phyloP scores from a whole-genome alignment of 2,113 vertebrate species.

The Catagonus wagneri region DNA sequence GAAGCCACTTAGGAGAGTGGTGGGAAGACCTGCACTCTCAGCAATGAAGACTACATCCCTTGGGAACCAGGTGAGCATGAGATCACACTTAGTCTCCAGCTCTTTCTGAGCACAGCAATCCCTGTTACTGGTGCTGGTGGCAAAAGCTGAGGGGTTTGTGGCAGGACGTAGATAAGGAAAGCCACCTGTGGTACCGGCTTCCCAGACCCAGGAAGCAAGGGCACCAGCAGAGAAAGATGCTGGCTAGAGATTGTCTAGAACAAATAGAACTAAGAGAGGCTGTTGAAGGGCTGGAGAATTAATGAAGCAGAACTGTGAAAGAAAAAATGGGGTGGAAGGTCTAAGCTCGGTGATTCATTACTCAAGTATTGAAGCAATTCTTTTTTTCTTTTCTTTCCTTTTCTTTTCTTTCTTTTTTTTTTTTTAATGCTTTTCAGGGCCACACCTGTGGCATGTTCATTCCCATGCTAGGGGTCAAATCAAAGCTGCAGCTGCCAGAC shows the following conservation, averaged over 20 bases:
- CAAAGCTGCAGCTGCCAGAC: too few species aligned
- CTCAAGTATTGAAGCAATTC: background rate
- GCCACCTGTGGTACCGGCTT: background rate
- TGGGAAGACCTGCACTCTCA: background rate
- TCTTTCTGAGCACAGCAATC: background rate
- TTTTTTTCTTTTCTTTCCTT: too few species aligned
- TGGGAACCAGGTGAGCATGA: background rate
- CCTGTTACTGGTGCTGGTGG: too few species aligned
- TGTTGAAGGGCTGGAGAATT: background rate
- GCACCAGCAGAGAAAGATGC: background rate
- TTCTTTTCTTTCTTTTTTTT: too few species aligned
- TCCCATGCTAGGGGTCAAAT: too few species aligned
- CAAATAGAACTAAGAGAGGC: background rate
- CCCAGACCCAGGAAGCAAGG: background rate
- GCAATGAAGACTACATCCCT: background rate
- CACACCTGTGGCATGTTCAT: too few species aligned
- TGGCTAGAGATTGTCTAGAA: background rate
- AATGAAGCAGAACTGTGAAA: background rate
- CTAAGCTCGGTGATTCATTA: background rate
- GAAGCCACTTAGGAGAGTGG: background rate
- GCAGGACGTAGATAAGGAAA: background rate
- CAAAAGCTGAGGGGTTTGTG: background rate
- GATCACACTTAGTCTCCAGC: background rate
- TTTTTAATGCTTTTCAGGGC: too few species aligned
- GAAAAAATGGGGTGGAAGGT: background rate